Base-by-base conservation (phyloP, 2,888 invertebrate species). In the Lithophane leautieri region DNA sequence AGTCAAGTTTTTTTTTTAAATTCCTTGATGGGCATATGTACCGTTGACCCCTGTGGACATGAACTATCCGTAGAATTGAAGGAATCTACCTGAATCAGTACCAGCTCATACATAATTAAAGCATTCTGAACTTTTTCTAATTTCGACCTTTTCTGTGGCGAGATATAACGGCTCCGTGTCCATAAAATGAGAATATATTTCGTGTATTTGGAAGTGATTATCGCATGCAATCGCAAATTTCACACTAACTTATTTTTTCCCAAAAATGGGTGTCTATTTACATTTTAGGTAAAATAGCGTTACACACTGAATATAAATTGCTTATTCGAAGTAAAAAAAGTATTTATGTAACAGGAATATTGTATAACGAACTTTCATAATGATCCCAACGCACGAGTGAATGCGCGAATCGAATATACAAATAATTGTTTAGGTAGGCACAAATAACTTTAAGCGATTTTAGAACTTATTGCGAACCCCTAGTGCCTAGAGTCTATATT, bases 11-110 rank as follows among this genome's bases (percentile, higher is more conserved):
- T 84, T 73, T 79, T 79, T 82, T 81, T 84, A 78, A 22, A 72
- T 74, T 73, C 79, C 77, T 60, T 71, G 68, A 78, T 73, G 69
- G 72, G 79, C 62, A 77, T 28, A 56, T 67, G 67, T 81, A 78
- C 84, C 79, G 83, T 88, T 85, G 82, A 88, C 81, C 81, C 81
- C 82, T 73, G 82, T 66, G 82, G 77, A 72, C 65, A 79, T 81
- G 75, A 72, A 73, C 54, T 78, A 70, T 77, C 47, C 66, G 60
- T 56, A 66, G 85, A 83, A 85, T 86, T 79, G 40, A 58, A 80
- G 60, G 78, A 85, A 87, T 81, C 76, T 79, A 58, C 52, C 62
- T 72, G 73, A 83, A 83, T 78, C 73, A 60, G 63, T 62, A 65
- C 40, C 50, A 28, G n/a, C 69, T 70, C 11, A 52, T 74, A 68